Evolutionary conservation across 92 coral and sea anemone genomes (phyloP), one percentile per base, ranked within the genome.

Genomic region (Epizoanthus illoricatus): DNA sequence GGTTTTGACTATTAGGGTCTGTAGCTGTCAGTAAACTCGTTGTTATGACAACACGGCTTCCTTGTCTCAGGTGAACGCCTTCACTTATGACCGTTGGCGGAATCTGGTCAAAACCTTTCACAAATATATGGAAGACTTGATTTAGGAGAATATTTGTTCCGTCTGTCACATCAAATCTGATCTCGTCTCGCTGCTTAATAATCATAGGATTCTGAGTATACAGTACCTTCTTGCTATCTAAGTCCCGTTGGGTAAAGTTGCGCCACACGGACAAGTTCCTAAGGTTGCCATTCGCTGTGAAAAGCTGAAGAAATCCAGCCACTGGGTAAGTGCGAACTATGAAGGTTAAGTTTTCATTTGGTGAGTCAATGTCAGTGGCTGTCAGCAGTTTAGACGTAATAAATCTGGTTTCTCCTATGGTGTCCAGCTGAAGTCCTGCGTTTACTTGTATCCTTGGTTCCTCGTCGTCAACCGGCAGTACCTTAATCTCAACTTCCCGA

Each of bases 361-460:
- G 92, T 47, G 99, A 91, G 39, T 97, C 99, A 10, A 91, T 86
- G 71, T 97, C 99, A 4, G 86, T 84, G 15, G 99, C 99, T 75
- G 71, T 73, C 20, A 97, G 87, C 64, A 80, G 85, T 24, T 84
- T 84, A 19, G 94, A 85, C 10, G 99, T 91, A 79, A 97, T 85
- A 63, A 86, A 80, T 61, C 88, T 92, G 60, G 96, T 94, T 81
- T 97, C 94, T 17, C 99, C 99, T 4, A 72, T 39, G 6, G 85
- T 68, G 66, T 79, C 86, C 16, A 97, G 87, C 8, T 80, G 81
- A 54, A 97, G 55, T 24, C 99, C 99, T 2, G 80, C 56, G 71
- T 97, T 97, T 36, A 89, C 93, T 64, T 84, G 89, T 1, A 97
- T 84, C 69, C 89, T 79, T 0, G 99, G 99, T 64, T 86, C 90